phyloP scores from a whole-genome alignment of 2,113 vertebrate species.

The Hippocampus comes region DNA sequence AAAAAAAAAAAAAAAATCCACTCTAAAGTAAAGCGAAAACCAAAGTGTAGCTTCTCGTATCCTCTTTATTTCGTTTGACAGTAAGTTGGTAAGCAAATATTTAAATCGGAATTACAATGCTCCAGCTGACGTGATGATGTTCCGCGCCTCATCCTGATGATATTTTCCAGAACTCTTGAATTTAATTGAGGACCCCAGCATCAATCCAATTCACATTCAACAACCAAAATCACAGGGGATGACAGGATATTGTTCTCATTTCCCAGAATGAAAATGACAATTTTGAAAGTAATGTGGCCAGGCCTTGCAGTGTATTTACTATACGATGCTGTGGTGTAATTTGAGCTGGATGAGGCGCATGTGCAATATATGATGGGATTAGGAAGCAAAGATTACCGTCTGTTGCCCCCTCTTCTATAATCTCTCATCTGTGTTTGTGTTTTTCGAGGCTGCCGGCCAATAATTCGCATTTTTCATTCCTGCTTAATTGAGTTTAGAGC shows the following conservation, averaged over 20 bases:
- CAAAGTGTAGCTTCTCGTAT: no score
- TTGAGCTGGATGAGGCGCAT: slow-evolving; percentile 24
- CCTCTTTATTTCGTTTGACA: no score
- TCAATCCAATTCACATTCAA: not conserved
- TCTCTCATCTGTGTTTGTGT: slow-evolving; percentile 42
- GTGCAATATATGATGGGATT: slow-evolving; percentile 43
- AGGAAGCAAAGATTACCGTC: slow-evolving; percentile 49
- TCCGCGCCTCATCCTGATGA: no score
- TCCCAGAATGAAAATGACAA: not conserved
- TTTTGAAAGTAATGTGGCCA: not conserved
- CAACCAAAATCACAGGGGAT: slow-evolving; percentile 43
- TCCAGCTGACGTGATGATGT: no score
- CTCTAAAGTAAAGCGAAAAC: no score
- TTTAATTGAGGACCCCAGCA: not conserved
- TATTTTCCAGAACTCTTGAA: not conserved
- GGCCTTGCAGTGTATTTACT: not conserved
- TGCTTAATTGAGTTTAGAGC: slow-evolving; percentile 48
- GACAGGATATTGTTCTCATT: not conserved
- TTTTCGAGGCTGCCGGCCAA: slow-evolving; percentile 40
- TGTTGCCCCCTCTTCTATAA: slow-evolving; percentile 42
- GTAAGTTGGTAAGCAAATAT: no score
- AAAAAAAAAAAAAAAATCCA: not conserved
- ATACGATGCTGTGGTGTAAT: slow-evolving; percentile 1
- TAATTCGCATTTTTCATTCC: slow-evolving; percentile 47
- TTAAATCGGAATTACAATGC: no score